These are phyloP conservation scores for Nycteola revayana DNA, from an alignment of 2,888 invertebrate species.

Conservation along the genomic window DNA sequence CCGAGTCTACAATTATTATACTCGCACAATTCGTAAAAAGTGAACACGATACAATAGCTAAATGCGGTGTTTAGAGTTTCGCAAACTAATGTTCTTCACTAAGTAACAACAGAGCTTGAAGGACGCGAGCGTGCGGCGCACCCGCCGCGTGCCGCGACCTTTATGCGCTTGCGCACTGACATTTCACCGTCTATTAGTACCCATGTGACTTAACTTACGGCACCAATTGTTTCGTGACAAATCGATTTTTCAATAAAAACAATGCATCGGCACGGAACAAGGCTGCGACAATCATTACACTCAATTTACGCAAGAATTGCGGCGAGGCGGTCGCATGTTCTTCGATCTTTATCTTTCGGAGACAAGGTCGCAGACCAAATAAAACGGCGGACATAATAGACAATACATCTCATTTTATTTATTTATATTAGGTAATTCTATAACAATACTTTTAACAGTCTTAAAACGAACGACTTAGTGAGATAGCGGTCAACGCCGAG, in stretches of 20 bases:
- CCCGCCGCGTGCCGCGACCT: constrained; percentile 32
- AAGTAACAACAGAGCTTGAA: constrained; percentile 31
- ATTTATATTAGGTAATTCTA: constrained; percentile 75
- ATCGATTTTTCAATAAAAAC: constrained; percentile 28
- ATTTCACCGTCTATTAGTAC: constrained; percentile 34
- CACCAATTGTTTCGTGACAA: constrained; percentile 29
- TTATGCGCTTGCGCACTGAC: constrained; percentile 31
- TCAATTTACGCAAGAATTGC: constrained; percentile 20
- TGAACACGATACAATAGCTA: constrained; percentile 35
- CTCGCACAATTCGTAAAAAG: constrained; percentile 25
- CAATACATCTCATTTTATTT: constrained; percentile 52
- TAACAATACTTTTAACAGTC: constrained; percentile 82
- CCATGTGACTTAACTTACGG: constrained; percentile 29
- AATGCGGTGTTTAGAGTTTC: constrained; percentile 30
- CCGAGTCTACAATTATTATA: constrained; percentile 8
- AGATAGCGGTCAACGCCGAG: constrained; percentile 68
- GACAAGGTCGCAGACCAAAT: constrained; percentile 19
- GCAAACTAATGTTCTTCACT: constrained; percentile 34
- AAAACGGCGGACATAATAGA: constrained; percentile 30
- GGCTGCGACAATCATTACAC: constrained; percentile 26
- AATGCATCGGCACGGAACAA: constrained; percentile 25
- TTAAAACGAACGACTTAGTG: constrained; percentile 78
- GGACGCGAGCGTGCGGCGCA: constrained; percentile 26
- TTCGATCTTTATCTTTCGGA: constrained; percentile 9
- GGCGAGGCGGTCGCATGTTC: constrained; percentile 12